Conservation (phyloP, 2,888 invertebrate species). For the Adela reaumurella region DNA sequence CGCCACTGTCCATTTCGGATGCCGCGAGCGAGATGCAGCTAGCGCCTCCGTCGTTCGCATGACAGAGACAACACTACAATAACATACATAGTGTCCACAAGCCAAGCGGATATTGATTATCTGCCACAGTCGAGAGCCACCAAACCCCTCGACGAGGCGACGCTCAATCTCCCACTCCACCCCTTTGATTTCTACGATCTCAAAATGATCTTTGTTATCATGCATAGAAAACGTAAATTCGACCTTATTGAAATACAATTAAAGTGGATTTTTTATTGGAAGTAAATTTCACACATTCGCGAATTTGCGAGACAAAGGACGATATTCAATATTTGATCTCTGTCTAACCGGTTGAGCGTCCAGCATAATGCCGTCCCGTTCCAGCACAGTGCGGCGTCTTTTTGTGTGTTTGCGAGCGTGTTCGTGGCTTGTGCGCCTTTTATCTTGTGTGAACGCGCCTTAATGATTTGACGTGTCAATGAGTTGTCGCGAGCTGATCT, state of each 20-base stretch:
- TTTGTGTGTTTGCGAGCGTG: neutral
- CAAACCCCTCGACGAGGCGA: constrained; percentile 24
- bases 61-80: constrained; percentile 34
- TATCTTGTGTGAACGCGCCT: neutral
- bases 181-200: constrained; percentile 14
- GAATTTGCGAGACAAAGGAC: constrained; percentile 23
- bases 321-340: constrained; percentile 56
- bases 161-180: constrained; percentile 17
- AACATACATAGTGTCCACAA: constrained; percentile 58
- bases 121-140: constrained; percentile 57
- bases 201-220: constrained; percentile 26
- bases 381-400: neutral
- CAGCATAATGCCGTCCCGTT: no score
- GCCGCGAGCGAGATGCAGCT: constrained; percentile 34
- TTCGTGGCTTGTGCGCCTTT: neutral
- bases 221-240: no score
- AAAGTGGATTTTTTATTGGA: neutral
- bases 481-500: neutral
- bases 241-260: no score
- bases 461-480: neutral
- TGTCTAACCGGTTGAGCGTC: constrained; percentile 49
- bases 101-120: constrained; percentile 61
- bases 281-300: constrained; percentile 17
- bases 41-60: constrained; percentile 16
- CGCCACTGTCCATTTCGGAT: constrained; percentile 57